Evolutionary conservation across 2,888 invertebrate genomes (phyloP).

Genomic region (Tinea trinotella): DNA sequence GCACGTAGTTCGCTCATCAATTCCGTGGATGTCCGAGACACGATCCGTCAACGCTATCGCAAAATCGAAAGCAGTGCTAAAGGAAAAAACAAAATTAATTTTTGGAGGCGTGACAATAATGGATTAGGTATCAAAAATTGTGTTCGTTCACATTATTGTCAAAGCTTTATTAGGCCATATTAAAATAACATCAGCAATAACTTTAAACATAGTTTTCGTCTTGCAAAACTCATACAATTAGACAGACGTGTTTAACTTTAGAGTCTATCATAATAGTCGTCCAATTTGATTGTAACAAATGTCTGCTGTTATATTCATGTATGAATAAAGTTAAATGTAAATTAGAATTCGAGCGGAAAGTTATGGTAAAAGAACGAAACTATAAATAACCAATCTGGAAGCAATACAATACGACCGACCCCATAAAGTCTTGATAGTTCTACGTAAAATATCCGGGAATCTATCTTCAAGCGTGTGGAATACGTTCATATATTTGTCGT

Average conservation of each 20-base stretch:
- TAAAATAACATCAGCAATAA: too few relatives aligned
- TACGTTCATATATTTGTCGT: neutral
- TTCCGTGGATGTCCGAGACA: constrained; percentile 44
- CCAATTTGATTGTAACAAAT: neutral
- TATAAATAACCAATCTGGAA: constrained; percentile 38
- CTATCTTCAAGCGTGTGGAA: neutral
- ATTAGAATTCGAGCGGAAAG: neutral
- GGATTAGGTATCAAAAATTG: neutral
- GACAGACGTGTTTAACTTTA: too few relatives aligned
- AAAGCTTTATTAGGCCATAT: too few relatives aligned
- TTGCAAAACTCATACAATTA: too few relatives aligned
- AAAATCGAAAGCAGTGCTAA: constrained; percentile 34
- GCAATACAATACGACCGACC: constrained; percentile 34
- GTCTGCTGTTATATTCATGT: neutral
- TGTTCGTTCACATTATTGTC: neutral
- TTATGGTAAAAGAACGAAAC: constrained; percentile 22
- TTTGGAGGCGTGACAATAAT: constrained; percentile 21
- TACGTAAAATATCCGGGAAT: constrained; percentile 29
- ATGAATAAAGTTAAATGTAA: constrained; percentile 9
- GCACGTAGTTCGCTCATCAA: constrained; percentile 63
- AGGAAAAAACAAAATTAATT: constrained; percentile 56
- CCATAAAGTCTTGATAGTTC: constrained; percentile 40
- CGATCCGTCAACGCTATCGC: constrained; percentile 63
- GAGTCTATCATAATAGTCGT: too few relatives aligned
- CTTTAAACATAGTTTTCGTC: too few relatives aligned